Evolutionary conservation across 2,888 invertebrate genomes (phyloP).

Genomic region (Caenorhabditis sp.): DNA sequence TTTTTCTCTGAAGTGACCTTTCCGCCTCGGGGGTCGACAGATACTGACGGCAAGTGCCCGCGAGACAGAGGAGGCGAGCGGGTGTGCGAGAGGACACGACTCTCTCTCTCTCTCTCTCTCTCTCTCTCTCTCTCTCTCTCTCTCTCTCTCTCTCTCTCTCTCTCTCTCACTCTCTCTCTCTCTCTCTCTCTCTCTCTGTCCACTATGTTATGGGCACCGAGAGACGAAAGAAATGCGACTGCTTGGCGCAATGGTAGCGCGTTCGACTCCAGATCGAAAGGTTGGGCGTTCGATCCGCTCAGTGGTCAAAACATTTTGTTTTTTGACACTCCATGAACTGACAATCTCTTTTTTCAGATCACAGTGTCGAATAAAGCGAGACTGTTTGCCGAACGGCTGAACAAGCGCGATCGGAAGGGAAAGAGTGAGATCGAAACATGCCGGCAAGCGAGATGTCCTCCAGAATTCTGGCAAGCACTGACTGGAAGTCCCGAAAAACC

Average conservation of each 20-base stretch:
- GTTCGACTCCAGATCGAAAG: slow-evolving; percentile 73
- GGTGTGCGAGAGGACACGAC: neutral
- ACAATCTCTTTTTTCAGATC: slow-evolving; percentile 62
- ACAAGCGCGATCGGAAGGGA: slow-evolving; percentile 97
- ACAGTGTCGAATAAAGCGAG: slow-evolving; percentile 81
- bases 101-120: neutral
- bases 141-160: neutral
- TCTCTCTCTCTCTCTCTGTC: neutral
- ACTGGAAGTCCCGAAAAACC: slow-evolving; percentile 66
- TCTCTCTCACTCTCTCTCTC: neutral
- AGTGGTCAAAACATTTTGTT: slow-evolving; percentile 61
- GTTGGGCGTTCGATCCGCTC: slow-evolving; percentile 72
- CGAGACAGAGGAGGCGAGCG: no score
- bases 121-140: neutral
- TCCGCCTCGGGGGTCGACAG: no score
- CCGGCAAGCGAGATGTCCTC: slow-evolving; percentile 87
- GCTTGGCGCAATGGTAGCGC: slow-evolving; percentile 73
- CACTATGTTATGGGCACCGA: neutral
- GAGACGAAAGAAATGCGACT: slow-evolving; percentile 38
- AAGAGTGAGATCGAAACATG: slow-evolving; percentile 91
- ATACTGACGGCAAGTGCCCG: no score
- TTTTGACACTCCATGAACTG: neutral
- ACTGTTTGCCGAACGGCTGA: slow-evolving; percentile 96
- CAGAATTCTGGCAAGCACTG: slow-evolving; percentile 89
- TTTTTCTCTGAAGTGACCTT: no score